phyloP scores from a whole-genome alignment of 2,113 vertebrate species.

The Dissostichus mawsoni region DNA sequence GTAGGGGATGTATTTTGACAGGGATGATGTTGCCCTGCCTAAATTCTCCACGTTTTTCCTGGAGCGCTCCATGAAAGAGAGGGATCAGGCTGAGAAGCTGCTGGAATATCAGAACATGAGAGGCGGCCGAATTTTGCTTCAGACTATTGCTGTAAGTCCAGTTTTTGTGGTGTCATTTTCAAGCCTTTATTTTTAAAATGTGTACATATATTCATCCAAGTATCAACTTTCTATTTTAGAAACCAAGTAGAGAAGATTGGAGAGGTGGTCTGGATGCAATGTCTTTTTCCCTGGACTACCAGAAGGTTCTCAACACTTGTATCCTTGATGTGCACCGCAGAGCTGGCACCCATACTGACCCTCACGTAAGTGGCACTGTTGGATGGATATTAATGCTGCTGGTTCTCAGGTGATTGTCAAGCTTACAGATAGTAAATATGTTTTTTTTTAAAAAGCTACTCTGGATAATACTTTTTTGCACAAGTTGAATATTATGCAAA shows the following conservation, averaged over 20 bases:
- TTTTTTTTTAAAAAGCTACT: too few relatives aligned
- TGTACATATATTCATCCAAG: not conserved
- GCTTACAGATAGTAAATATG: not conserved
- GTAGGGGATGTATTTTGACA: conserved; percentile 85
- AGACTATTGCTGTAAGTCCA: conserved; percentile 74
- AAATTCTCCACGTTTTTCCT: conserved; percentile 83
- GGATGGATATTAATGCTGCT: not conserved
- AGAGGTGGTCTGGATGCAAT: conserved; percentile 79
- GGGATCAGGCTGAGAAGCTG: conserved; percentile 80
- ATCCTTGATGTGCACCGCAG: conserved; percentile 76
- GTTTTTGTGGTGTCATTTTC: not conserved
- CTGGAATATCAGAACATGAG: conserved; percentile 83
- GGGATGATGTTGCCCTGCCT: conserved; percentile 80
- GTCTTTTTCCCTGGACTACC: conserved; percentile 80
- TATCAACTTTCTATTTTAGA: conserved; percentile 56
- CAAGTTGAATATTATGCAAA: not conserved
- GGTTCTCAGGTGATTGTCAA: not conserved
- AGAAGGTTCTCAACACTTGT: conserved; percentile 78
- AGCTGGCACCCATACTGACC: conserved; percentile 66
- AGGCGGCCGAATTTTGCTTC: conserved; percentile 81
- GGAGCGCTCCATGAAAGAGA: conserved; percentile 78
- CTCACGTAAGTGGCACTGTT: conserved; percentile 75
- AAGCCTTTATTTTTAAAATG: not conserved
- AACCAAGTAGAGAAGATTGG: conserved; percentile 82
- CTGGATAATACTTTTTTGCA: not conserved